Evolutionary conservation across 1,140 invertebrate species (phyloP).

Genomic region (Trissolcus basalis): DNA sequence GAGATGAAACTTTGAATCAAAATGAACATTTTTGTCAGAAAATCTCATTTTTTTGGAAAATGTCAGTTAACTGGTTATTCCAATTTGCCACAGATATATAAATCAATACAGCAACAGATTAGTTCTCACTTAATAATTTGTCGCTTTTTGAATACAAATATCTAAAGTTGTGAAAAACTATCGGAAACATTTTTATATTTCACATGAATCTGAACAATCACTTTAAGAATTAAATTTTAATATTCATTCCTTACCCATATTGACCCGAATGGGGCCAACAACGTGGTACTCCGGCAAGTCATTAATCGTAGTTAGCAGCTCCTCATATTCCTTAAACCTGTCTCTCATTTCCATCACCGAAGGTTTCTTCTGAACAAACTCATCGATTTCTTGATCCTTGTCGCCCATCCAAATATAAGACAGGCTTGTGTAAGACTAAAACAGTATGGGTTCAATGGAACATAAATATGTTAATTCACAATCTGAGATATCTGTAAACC

Average conservation of each 20-base stretch:
- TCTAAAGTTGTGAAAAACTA: no score
- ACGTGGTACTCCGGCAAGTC: slow-evolving; percentile 79
- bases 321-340: slow-evolving; percentile 83
- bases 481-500: not conserved
- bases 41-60: no score
- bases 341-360: slow-evolving; percentile 84
- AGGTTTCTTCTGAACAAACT: slow-evolving; percentile 83
- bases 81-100: no score
- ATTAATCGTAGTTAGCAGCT: slow-evolving; percentile 80
- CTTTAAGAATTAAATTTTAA: no score
- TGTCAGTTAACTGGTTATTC: no score
- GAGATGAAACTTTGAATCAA: no score
- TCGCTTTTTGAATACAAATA: no score
- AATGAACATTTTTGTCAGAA: no score
- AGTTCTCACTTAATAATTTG: no score
- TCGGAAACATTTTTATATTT: no score
- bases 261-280: slow-evolving; percentile 82
- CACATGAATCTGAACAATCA: no score
- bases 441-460: not conserved
- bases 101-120: no score
- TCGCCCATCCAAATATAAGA: slow-evolving; percentile 84
- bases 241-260: slow-evolving; percentile 75
- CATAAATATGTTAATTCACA: not conserved
- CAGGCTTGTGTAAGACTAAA: slow-evolving; percentile 77
- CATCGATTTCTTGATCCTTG: slow-evolving; percentile 80